Conservation (phyloP, 2,888 invertebrate species). For the Orthonychiurus folsomi region DNA sequence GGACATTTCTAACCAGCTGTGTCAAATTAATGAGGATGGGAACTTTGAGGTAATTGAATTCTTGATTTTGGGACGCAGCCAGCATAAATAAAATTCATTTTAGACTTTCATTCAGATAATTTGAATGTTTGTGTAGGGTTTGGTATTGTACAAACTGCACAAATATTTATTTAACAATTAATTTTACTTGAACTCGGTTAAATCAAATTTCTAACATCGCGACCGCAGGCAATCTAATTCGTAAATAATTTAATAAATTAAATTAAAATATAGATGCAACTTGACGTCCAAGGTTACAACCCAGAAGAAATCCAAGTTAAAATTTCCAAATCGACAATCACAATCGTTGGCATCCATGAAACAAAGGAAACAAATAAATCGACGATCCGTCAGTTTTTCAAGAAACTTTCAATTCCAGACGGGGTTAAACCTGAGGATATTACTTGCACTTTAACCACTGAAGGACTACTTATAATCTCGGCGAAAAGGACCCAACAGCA, state of each 20-base stretch:
- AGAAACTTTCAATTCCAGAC: constrained; percentile 21
- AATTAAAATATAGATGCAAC: constrained; percentile 9
- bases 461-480: constrained; percentile 6
- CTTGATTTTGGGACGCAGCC: background rate
- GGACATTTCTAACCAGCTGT: background rate
- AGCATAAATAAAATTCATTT: no score
- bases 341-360: constrained; percentile 18
- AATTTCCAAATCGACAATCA: constrained; percentile 19
- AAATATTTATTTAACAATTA: no score
- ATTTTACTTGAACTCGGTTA: no score
- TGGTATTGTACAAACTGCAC: no score
- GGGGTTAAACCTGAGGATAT: constrained; percentile 21
- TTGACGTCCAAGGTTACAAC: constrained; percentile 19
- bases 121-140: no score
- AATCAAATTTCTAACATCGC: no score
- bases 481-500: background rate
- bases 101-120: no score
- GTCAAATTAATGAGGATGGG: background rate
- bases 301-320: constrained; percentile 25
- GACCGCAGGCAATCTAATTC: no score
- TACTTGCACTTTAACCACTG: constrained; percentile 11
- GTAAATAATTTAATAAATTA: no score
- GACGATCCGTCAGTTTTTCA: constrained; percentile 18
- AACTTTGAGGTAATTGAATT: constrained; percentile 8
- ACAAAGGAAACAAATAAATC: constrained; percentile 9